These are phyloP conservation scores for Malurus cyaneus DNA, from an alignment of 2,113 vertebrate genomes.

Conservation along the genomic window DNA sequence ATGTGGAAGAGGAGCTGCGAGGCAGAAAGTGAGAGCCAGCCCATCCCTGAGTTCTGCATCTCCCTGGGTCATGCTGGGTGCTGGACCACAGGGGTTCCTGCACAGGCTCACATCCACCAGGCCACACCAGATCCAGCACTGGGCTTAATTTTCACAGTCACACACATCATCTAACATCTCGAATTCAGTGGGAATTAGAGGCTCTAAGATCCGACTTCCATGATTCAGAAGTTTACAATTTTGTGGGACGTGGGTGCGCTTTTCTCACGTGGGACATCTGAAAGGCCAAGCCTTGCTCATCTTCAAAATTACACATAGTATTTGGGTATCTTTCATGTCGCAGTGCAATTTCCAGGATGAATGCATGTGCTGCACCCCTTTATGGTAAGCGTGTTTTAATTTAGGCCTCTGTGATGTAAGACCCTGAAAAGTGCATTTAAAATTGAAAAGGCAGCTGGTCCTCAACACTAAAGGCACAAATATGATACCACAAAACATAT, in stretches of 20 bases:
- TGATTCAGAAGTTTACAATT: constrained; percentile 56
- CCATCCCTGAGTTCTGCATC: background rate
- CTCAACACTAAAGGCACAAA: constrained; percentile 26
- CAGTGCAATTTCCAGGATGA: constrained; percentile 15
- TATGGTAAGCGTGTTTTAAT: constrained; percentile 38
- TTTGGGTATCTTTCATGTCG: constrained; percentile 27
- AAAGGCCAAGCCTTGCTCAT: constrained; percentile 58
- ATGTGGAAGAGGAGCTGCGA: background rate
- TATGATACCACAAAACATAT: background rate
- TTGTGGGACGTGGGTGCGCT: constrained; percentile 14
- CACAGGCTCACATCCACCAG: background rate
- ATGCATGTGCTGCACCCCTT: constrained; percentile 9
- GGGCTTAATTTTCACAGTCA: background rate
- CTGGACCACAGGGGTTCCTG: background rate
- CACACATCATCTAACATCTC: background rate
- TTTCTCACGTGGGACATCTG: constrained; percentile 27
- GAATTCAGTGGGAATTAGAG: constrained; percentile 18
- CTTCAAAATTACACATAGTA: background rate
- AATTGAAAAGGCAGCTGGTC: constrained; percentile 32
- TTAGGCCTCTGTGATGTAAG: constrained; percentile 46
- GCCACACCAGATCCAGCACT: background rate
- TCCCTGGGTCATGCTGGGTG: accelerated
- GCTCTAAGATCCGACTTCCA: background rate
- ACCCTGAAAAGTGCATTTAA: constrained; percentile 37
- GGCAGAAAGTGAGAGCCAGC: background rate